These are phyloP conservation scores for Anguilla obscura DNA, from an alignment of 2,797 vertebrate species.

Conservation along the genomic window DNA sequence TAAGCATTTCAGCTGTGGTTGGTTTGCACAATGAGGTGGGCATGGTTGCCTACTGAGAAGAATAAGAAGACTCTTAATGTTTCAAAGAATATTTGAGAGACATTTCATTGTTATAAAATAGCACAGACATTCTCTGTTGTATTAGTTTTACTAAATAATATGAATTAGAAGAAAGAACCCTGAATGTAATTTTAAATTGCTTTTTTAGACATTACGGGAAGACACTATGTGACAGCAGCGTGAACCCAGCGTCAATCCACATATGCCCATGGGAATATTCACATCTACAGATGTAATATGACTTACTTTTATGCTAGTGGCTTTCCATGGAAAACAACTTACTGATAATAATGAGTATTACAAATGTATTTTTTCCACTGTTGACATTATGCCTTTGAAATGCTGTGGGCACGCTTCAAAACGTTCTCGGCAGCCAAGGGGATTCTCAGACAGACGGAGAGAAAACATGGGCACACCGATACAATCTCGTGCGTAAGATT, in stretches of 20 bases:
- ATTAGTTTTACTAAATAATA: not conserved
- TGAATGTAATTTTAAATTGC: not conserved
- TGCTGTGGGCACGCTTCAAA: not conserved
- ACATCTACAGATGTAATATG: not conserved
- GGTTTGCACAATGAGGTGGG: not conserved
- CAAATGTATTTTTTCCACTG: not conserved
- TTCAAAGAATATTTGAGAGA: not conserved
- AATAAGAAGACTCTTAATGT: not conserved
- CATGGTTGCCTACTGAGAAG: not conserved
- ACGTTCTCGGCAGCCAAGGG: not conserved
- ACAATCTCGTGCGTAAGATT: not conserved
- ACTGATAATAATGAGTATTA: not conserved
- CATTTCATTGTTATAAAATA: not conserved
- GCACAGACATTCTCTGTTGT: not conserved
- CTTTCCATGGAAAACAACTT: not conserved
- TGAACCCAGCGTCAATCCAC: not conserved
- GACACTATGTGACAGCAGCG: not conserved
- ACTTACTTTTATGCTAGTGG: not conserved
- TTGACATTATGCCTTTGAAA: not conserved
- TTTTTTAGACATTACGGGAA: not conserved
- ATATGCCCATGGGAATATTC: not conserved
- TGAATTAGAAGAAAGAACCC: not conserved
- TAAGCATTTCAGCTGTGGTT: not conserved
- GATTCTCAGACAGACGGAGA: not conserved
- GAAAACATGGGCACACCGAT: not conserved